Evolutionary conservation across 2,113 vertebrate genomes (phyloP).

Genomic region (Bambusicola thoracicus): DNA sequence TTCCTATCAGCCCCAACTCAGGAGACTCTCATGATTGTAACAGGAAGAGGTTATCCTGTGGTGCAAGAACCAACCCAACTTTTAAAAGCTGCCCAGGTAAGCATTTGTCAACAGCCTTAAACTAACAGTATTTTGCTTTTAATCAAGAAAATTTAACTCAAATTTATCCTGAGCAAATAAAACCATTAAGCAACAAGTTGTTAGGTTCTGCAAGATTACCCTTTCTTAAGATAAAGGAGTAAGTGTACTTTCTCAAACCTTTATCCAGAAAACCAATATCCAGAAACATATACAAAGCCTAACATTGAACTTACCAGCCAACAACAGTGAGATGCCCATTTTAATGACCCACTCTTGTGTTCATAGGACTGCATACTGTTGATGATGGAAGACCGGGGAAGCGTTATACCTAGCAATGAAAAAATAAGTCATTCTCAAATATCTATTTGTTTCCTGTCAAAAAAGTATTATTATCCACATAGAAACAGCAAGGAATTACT

Average conservation of each 20-base stretch:
- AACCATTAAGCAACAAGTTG: background rate
- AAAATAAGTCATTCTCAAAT: slow-evolving; percentile 21
- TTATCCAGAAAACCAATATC: background rate
- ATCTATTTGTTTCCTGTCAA: background rate
- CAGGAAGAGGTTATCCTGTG: background rate
- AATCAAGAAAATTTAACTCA: background rate
- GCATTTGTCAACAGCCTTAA: background rate
- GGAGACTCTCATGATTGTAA: background rate
- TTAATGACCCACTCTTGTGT: background rate
- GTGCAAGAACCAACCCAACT: background rate
- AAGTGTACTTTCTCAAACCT: background rate
- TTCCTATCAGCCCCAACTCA: background rate
- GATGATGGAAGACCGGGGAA: background rate
- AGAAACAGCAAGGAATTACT: slow-evolving; percentile 10
- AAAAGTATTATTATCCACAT: background rate
- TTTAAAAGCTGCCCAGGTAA: background rate
- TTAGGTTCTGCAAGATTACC: background rate
- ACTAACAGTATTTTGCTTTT: background rate
- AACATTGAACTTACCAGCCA: background rate
- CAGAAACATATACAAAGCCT: background rate
- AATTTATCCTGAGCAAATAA: background rate
- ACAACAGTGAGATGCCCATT: fast-evolving
- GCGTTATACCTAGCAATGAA: background rate
- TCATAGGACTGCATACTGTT: background rate
- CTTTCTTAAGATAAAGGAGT: background rate